phyloP scores from a whole-genome alignment of 2,797 vertebrate genomes.

The Bryconaethiops microstoma region DNA sequence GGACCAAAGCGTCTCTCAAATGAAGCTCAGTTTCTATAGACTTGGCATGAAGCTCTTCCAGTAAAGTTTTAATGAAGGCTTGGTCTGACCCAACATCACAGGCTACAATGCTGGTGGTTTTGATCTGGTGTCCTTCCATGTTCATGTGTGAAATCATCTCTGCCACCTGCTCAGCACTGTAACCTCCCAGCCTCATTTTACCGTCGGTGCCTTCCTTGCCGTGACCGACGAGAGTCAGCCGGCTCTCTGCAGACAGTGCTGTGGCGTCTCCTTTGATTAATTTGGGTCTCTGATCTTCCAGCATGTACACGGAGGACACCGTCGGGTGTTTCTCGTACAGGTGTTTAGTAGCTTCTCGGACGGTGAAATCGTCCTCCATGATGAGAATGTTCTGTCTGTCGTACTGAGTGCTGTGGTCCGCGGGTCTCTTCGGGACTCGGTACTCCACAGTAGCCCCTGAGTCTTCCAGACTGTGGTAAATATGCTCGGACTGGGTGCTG shows the following conservation, averaged over 20 bases:
- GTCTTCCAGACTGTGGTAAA: constrained; percentile 50
- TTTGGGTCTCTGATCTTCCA: constrained; percentile 48
- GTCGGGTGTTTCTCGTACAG: constrained; percentile 58
- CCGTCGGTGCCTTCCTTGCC: constrained; percentile 12
- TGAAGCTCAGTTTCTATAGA: constrained; percentile 60
- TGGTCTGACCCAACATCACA: constrained; percentile 59
- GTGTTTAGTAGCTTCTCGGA: constrained; percentile 41
- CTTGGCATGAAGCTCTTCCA: constrained; percentile 44
- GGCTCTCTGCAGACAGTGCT: constrained; percentile 59
- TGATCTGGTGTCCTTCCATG: constrained; percentile 48
- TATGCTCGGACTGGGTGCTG: constrained; percentile 16
- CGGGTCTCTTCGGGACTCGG: constrained; percentile 10
- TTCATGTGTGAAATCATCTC: constrained; percentile 39
- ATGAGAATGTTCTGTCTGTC: constrained; percentile 63
- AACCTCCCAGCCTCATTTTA: constrained; percentile 49
- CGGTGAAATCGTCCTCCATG: constrained; percentile 50
- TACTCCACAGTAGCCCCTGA: constrained; percentile 1
- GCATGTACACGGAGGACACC: constrained; percentile 55
- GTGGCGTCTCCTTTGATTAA: constrained; percentile 37
- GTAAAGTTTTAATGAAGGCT: constrained; percentile 38
- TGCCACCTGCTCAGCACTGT: constrained; percentile 31
- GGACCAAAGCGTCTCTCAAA: constrained; percentile 27
- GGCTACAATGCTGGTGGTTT: constrained; percentile 60
- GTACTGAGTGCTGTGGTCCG: constrained; percentile 59
- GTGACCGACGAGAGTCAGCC: constrained; percentile 64